phyloP scores from a whole-genome alignment of 2,797 vertebrate species.

The Spea hammondii region DNA sequence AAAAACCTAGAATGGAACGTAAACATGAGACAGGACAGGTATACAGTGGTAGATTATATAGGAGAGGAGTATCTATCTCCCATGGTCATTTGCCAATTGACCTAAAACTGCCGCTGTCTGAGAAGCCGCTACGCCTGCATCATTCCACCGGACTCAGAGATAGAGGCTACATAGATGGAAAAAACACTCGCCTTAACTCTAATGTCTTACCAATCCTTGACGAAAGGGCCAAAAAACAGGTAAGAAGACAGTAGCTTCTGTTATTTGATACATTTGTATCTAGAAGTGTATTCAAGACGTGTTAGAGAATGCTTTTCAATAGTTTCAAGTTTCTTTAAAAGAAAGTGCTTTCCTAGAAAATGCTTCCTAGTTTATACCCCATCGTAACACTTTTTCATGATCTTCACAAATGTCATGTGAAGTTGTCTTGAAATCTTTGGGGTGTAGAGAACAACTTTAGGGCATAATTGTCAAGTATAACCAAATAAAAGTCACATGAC shows the following conservation, averaged over 20 bases:
- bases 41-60: background rate
- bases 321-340: too few species aligned
- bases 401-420: too few species aligned
- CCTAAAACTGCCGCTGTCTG: constrained; percentile 26
- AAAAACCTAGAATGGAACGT: background rate
- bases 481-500: too few species aligned
- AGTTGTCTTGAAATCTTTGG: too few species aligned
- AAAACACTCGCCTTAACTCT: constrained; percentile 37
- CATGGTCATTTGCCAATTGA: background rate
- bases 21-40: background rate
- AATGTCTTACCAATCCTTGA: constrained; percentile 31
- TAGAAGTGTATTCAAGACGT: too few species aligned
- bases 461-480: too few species aligned
- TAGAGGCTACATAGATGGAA: constrained; percentile 20
- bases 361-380: too few species aligned
- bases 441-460: too few species aligned
- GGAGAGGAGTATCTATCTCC: background rate
- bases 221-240: constrained; percentile 26
- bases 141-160: background rate
- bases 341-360: too few species aligned
- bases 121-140: constrained; percentile 23
- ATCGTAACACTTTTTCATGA: too few species aligned
- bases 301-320: too few species aligned
- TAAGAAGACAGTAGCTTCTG: constrained; percentile 1
- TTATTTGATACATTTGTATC: too few species aligned